phyloP scores from a whole-genome alignment of 64 coral and sea anemone species.

The Dendrophyllia cribrosa region DNA sequence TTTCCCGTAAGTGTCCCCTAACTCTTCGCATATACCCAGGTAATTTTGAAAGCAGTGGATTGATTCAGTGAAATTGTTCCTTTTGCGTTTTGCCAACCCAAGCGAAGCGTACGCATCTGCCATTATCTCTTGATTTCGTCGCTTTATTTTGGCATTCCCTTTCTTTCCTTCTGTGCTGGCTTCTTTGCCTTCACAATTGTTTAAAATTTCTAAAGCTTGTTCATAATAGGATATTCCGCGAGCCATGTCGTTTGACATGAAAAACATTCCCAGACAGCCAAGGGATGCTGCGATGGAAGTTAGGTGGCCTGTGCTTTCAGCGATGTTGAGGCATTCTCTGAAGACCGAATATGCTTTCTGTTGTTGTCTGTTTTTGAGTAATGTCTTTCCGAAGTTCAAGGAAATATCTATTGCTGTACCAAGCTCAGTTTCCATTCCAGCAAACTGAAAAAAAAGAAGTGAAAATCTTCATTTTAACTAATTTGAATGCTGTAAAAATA shows the following conservation, averaged over 20 bases:
- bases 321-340: slow-evolving; percentile 17
- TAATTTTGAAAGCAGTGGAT: slow-evolving; percentile 10
- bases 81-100: background rate
- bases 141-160: background rate
- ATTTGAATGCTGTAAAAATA: too few species aligned
- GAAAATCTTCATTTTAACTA: background rate
- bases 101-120: background rate
- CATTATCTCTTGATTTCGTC: slow-evolving; percentile 1
- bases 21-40: slow-evolving; percentile 1
- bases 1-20: background rate
- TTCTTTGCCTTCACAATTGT: background rate
- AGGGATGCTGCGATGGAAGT: background rate
- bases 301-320: background rate
- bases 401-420: background rate
- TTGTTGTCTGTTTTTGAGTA: background rate
- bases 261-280: slow-evolving; percentile 11
- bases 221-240: background rate
- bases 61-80: background rate
- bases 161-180: background rate
- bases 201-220: background rate
- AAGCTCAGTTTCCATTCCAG: slow-evolving; percentile 4
- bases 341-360: slow-evolving; percentile 7
- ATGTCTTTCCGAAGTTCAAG: slow-evolving; percentile 9
- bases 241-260: background rate
- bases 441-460: background rate